Evolutionary conservation across 2,888 invertebrate species (phyloP).

Genomic region (Rosalia funebris): DNA sequence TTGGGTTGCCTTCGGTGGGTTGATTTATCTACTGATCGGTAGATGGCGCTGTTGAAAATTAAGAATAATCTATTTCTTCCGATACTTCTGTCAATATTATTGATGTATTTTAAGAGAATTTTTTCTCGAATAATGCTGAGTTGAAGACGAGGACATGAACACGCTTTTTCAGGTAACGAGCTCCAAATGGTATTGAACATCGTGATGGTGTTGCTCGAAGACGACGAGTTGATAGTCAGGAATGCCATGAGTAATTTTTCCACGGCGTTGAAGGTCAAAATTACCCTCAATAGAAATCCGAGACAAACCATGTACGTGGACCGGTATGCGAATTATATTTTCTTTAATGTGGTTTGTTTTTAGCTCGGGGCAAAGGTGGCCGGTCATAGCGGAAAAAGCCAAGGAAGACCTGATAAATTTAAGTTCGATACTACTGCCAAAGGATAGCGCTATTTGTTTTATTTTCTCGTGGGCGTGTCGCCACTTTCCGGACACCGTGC

Average conservation of each 20-base stretch:
- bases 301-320: constrained; percentile 44
- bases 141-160: neutral
- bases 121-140: neutral
- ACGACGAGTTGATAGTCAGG: constrained; percentile 65
- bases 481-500: constrained; percentile 47
- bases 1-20: too few relatives aligned
- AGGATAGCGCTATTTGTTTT: constrained; percentile 49
- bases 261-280: constrained; percentile 39
- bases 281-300: constrained; percentile 34
- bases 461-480: constrained; percentile 55
- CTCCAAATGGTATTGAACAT: constrained; percentile 58
- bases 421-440: constrained; percentile 45
- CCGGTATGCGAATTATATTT: neutral
- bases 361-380: constrained; percentile 45
- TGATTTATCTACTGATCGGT: too few relatives aligned
- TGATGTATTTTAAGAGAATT: too few relatives aligned
- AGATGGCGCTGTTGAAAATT: too few relatives aligned
- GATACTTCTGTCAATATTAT: too few relatives aligned
- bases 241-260: constrained; percentile 55
- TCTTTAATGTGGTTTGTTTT: constrained; percentile 15
- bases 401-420: constrained; percentile 53
- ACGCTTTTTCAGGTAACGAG: constrained; percentile 40
- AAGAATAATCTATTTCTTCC: too few relatives aligned
- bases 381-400: constrained; percentile 55
- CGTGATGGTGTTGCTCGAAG: constrained; percentile 67